These are phyloP conservation scores for Crenuchus spilurus DNA, from an alignment of 2,797 vertebrate species.

Conservation along the genomic window DNA sequence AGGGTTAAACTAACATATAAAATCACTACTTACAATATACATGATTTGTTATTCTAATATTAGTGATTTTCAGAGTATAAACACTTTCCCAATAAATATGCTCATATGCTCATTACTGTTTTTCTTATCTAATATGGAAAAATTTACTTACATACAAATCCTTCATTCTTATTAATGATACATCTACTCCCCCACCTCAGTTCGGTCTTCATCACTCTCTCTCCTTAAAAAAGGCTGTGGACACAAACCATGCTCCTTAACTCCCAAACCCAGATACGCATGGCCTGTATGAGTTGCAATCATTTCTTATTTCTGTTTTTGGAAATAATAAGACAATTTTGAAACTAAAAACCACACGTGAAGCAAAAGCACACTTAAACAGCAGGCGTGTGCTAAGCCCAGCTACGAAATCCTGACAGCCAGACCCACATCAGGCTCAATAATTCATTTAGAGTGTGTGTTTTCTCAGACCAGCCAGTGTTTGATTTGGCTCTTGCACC, in stretches of 20 bases:
- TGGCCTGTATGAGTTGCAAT: slow-evolving; percentile 41
- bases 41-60: too few species aligned
- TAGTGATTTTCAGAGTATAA: too few species aligned
- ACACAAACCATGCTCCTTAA: not conserved
- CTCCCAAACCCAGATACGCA: slow-evolving; percentile 21
- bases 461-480: slow-evolving; percentile 43
- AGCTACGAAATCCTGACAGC: slow-evolving; percentile 11
- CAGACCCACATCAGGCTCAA: slow-evolving; percentile 20
- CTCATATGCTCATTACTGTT: too few species aligned
- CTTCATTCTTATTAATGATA: not conserved
- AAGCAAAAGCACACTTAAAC: slow-evolving; percentile 19
- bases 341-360: slow-evolving; percentile 64
- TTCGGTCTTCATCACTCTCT: slow-evolving; percentile 22
- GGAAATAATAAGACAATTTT: slow-evolving; percentile 46
- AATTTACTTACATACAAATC: too few species aligned
- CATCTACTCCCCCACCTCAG: not conserved
- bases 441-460: slow-evolving; percentile 41
- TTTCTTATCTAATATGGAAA: too few species aligned
- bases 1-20: too few species aligned
- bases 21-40: too few species aligned
- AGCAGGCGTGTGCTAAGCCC: slow-evolving; percentile 15
- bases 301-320: slow-evolving; percentile 46
- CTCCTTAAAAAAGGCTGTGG: slow-evolving; percentile 55
- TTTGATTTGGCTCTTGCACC: slow-evolving; percentile 52
- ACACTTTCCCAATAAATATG: too few species aligned